Evolutionary conservation across 1,140 invertebrate genomes (phyloP), one percentile per base, ranked within the genome.

Genomic region (Bombus breviceps): DNA sequence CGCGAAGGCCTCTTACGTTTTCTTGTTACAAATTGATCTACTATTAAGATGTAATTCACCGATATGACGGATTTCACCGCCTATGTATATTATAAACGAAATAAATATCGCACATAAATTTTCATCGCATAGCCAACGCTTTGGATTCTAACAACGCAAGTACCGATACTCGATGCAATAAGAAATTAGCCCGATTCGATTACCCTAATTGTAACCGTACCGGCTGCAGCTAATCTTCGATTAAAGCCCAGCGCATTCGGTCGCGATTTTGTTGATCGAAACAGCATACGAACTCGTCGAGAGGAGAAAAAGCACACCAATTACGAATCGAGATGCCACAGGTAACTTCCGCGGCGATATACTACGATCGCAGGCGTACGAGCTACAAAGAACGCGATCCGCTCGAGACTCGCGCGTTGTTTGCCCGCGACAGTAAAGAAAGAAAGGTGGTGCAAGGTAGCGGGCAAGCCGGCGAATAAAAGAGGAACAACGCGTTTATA

Each of bases 401-500:
- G 53, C 22, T 76, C 66, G 28, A 43, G 41, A 71, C 3, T 62
- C 34, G 81, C 47, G 47, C 47, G 47, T 53, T 53, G 47, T 53
- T 53, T 53, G 0, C 47, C 6, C 47, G 47, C 62, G 62, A 83
- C 68, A 83, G 18, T 13, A 18, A 74, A 81, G 64, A 79, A 64
- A 75, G 37, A 75, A 69, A 47, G 62, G 47, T 62, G 62, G 34
- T 57, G 3, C 71, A 13, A 59, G 34, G 57, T 73, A 82, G 32
- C 25, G 18, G 6, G 6, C 13, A 13, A 18, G 6, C 53, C 3
- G 9, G 34, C 28, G 78, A 22, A 69, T 81, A 71, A 80, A 72
- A 73, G 43, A 92, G 87, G 57, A 76, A 91, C 82, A 90, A 77
- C 78, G 83, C 91, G 92, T 86, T 92, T 90, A 92, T 92, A 92